Evolutionary conservation across 2,113 vertebrate genomes (phyloP), one percentile per base, ranked within the genome.

Genomic region (Semnornis frantzii): DNA sequence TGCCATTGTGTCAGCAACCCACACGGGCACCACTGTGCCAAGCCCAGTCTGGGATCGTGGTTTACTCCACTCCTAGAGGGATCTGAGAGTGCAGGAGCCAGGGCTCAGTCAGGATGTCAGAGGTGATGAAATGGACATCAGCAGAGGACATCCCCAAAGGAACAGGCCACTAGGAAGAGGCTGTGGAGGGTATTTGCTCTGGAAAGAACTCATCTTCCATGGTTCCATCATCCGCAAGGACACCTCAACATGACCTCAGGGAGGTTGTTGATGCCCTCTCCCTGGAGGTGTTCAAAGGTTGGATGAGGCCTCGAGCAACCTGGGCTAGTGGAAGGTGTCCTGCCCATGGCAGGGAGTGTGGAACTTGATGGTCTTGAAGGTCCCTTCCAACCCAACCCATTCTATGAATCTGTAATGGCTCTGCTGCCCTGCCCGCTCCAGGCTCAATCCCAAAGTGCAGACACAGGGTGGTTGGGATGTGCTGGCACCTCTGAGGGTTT

Each of bases 11-110:
- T 64, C 31, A 76, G 23, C 5, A 1, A 1, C 15, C 21, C 1
- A 0, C 0, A 2, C 64, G 21, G 34, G 34, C 57, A 25, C 2
- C 28, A 0, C 71, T 2, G 48, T 15, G 24, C 33, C 1, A 2
- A 60, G 65, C 24, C 21, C 44, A 8, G 33, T 8, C 34, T 4
- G 1, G 31, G 13, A 7, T 68, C 3, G 0, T 27, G 44, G n/a
- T 34, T 10, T 50, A 20, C 8, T 58, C n/a, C 62, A n/a, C 16
- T 72, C 64, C 10, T 31, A 16, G 69, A 20, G 42, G 25, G 28
- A 66, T 68, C 16, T 0, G 3, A 15, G 60, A 10, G 31, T 7
- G 24, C 59, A 4, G 66, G 78, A 82, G 37, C 21, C 5, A 1
- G 48, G 44, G 5, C 8, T 58, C 1, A 0, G 7, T 27, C 46